phyloP scores from a whole-genome alignment of 1,140 invertebrate species.

The Habropoda laboriosa region DNA sequence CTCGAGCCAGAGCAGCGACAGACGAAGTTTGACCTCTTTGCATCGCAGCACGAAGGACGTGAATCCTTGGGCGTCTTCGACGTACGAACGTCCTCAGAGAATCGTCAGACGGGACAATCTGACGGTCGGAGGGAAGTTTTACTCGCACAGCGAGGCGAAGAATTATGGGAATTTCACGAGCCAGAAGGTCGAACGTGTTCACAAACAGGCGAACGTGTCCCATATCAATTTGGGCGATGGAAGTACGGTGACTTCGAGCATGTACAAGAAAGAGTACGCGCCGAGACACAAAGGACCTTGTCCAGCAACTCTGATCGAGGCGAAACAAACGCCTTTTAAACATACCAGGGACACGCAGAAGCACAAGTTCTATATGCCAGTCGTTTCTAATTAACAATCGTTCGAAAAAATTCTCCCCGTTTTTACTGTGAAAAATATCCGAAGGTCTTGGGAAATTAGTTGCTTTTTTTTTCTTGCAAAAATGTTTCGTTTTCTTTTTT shows the following conservation, averaged over 20 bases:
- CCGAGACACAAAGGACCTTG: slow-evolving; percentile 87
- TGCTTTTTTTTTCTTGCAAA: slow-evolving; percentile 7
- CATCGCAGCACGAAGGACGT: slow-evolving; percentile 84
- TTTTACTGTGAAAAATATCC: no score
- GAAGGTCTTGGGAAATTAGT: neutral
- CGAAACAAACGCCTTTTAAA: slow-evolving; percentile 88
- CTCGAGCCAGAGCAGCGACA: slow-evolving; percentile 85
- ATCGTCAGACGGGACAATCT: slow-evolving; percentile 85
- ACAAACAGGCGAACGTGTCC: slow-evolving; percentile 86
- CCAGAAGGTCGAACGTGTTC: slow-evolving; percentile 82
- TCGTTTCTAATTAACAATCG: slow-evolving; percentile 72
- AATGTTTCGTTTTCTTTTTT: no score
- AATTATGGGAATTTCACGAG: slow-evolving; percentile 86
- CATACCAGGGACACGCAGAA: slow-evolving; percentile 91
- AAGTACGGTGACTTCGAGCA: slow-evolving; percentile 82
- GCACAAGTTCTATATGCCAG: slow-evolving; percentile 91
- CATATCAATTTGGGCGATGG: slow-evolving; percentile 88
- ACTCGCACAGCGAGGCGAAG: slow-evolving; percentile 85
- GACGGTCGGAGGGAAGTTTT: slow-evolving; percentile 86
- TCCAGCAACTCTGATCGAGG: slow-evolving; percentile 89
- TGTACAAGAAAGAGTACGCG: slow-evolving; percentile 89
- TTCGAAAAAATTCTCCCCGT: no score
- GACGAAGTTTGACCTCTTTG: slow-evolving; percentile 89
- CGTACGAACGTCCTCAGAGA: slow-evolving; percentile 81
- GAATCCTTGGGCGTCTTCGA: slow-evolving; percentile 80